Conservation (phyloP, 2,797 vertebrate species). For the Sebastes taczanowskii region DNA sequence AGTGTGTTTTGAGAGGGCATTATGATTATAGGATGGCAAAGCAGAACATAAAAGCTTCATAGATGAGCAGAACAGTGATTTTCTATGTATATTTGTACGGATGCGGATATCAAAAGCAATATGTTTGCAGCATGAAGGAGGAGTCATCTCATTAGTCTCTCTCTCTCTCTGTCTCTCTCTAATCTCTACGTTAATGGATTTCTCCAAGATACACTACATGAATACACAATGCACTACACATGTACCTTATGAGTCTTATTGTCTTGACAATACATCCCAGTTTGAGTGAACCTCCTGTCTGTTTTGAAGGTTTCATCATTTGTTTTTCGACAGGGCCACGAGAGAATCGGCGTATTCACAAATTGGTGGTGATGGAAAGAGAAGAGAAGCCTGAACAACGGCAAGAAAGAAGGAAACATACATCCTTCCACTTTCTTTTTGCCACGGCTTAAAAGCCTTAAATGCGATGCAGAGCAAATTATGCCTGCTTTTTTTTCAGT, state of each 20-base stretch:
- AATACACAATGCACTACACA: slow-evolving; percentile 29
- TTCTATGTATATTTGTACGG: not conserved
- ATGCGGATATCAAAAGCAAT: slow-evolving; percentile 11
- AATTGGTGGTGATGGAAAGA: slow-evolving; percentile 3
- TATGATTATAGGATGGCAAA: not conserved
- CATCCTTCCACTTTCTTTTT: slow-evolving; percentile 8
- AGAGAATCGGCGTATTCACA: slow-evolving; percentile 8
- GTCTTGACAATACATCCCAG: slow-evolving; percentile 13
- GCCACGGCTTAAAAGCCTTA: slow-evolving; percentile 37
- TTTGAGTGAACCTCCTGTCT: slow-evolving; percentile 40
- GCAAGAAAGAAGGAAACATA: slow-evolving; percentile 21
- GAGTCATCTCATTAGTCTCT: slow-evolving; percentile 21
- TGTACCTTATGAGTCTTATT: slow-evolving; percentile 30
- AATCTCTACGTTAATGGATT: slow-evolving; percentile 24
- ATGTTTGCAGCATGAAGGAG: slow-evolving; percentile 12
- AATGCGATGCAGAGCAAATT: slow-evolving; percentile 50
- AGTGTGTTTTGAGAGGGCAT: not conserved
- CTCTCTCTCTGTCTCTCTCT: not conserved
- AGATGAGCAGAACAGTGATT: not conserved
- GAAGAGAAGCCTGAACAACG: slow-evolving; percentile 1
- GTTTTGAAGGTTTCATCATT: slow-evolving; percentile 25
- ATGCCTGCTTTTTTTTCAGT: slow-evolving; percentile 37
- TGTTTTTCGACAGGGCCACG: slow-evolving; percentile 14
- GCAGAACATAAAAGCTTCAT: not conserved
- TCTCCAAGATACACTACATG: slow-evolving; percentile 33